These are phyloP conservation scores for Eupeodes corollae DNA, from an alignment of 1,140 invertebrate species.

Conservation along the genomic window DNA sequence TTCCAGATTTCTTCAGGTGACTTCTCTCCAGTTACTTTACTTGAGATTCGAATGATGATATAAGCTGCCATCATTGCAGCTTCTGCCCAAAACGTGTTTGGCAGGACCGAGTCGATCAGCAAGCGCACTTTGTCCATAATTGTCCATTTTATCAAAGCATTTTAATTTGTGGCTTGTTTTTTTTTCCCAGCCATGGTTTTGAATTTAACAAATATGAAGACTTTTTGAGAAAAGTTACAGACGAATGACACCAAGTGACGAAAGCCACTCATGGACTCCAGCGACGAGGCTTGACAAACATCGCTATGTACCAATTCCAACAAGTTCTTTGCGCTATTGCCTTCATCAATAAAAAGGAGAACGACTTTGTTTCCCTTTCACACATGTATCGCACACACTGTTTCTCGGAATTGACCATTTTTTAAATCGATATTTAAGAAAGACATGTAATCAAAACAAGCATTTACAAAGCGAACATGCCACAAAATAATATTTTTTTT, in stretches of 20 bases:
- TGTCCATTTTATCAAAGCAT: neutral
- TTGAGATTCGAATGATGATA: slow-evolving; percentile 2
- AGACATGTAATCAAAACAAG: too few species aligned
- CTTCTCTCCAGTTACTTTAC: neutral
- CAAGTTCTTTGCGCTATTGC: slow-evolving; percentile 3
- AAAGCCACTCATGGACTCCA: slow-evolving; percentile 11
- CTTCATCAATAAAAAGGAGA: neutral
- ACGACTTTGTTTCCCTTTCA: neutral
- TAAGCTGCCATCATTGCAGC: slow-evolving; percentile 1
- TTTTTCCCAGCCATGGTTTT: slow-evolving; percentile 20
- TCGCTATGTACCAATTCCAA: slow-evolving; percentile 32
- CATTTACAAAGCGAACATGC: slow-evolving; percentile 7
- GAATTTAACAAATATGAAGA: slow-evolving; percentile 19
- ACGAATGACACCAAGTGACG: slow-evolving; percentile 22
- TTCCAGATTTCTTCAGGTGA: slow-evolving; percentile 3
- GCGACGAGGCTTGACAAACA: slow-evolving; percentile 31
- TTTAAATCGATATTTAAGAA: too few species aligned
- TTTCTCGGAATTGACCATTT: neutral
- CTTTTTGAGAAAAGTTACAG: slow-evolving; percentile 19
- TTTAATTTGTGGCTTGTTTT: slow-evolving; percentile 16
- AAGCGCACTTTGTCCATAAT: slow-evolving; percentile 4
- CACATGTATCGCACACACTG: neutral
- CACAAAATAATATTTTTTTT: slow-evolving; percentile 15
- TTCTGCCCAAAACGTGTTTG: slow-evolving; percentile 1
- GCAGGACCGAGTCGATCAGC: neutral